phyloP scores from a whole-genome alignment of 1,140 invertebrate species.

The Ridgeia piscesae region DNA sequence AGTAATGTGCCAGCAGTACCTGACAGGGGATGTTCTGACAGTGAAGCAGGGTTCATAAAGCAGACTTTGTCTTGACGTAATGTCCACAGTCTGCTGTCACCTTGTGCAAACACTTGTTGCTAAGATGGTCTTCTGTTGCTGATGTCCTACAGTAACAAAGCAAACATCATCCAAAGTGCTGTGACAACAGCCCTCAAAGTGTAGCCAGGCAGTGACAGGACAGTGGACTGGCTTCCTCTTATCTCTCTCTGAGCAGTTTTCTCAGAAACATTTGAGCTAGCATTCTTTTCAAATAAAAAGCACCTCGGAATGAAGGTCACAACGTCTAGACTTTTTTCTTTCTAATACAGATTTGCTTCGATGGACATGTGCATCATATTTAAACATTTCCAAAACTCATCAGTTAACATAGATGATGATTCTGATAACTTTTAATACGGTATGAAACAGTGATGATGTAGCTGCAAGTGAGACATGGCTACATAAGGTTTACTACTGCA shows the following conservation, averaged over 20 bases:
- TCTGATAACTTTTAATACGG: background rate
- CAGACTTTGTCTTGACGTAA: background rate
- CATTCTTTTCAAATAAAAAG: background rate
- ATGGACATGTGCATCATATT: background rate
- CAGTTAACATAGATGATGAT: background rate
- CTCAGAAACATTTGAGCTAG: background rate
- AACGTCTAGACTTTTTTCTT: background rate
- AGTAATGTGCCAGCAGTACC: background rate
- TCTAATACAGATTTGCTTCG: background rate
- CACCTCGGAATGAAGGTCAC: background rate
- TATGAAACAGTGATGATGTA: background rate
- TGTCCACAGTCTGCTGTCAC: background rate
- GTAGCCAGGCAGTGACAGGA: background rate
- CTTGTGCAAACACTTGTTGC: background rate
- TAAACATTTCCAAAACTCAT: background rate
- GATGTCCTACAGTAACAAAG: background rate
- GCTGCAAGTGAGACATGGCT: background rate
- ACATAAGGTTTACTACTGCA: background rate
- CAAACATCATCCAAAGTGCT: background rate
- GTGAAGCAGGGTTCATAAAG: background rate
- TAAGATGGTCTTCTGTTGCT: background rate
- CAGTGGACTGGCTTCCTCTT: no score
- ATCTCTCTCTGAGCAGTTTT: background rate
- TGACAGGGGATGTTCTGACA: background rate
- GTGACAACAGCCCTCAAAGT: background rate